Conservation (phyloP, 2,888 invertebrate genomes). For the Ecliptopera silaceata region DNA sequence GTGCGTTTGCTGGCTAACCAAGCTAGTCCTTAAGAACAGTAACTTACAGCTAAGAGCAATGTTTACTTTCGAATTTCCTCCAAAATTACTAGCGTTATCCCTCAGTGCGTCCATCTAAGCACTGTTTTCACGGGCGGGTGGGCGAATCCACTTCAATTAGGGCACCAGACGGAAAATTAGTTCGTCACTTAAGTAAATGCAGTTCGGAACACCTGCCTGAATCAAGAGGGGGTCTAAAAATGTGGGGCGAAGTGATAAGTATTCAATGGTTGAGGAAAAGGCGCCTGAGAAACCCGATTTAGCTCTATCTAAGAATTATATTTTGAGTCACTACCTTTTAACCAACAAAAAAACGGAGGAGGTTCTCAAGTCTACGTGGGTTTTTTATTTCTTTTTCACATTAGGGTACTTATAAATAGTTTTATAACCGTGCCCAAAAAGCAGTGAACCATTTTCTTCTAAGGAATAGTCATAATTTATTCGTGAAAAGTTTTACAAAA, state of each 20-base stretch:
- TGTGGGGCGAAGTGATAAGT: neutral
- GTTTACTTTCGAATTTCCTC: neutral
- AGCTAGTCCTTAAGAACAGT: too few species aligned
- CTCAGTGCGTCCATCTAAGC: slow-evolving; percentile 21
- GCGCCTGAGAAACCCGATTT: neutral
- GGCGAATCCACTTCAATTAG: slow-evolving; percentile 42
- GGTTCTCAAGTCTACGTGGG: too few species aligned
- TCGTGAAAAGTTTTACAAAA: too few species aligned
- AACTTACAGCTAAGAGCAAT: too few species aligned
- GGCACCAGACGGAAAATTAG: slow-evolving; percentile 42
- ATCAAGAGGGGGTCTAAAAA: slow-evolving; percentile 10
- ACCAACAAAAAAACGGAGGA: too few species aligned
- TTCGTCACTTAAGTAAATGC: slow-evolving; percentile 32
- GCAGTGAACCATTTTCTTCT: too few species aligned
- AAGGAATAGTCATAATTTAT: too few species aligned
- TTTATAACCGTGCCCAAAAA: too few species aligned
- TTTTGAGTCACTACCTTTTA: too few species aligned
- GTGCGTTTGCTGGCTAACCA: too few species aligned
- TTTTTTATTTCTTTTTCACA: too few species aligned
- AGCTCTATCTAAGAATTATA: neutral
- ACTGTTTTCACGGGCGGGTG: slow-evolving; percentile 36
- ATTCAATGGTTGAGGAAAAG: neutral
- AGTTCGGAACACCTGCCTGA: slow-evolving; percentile 13
- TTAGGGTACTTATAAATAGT: too few species aligned
- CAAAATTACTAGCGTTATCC: neutral